Percentiles rank a stretch among this genome's conserved stretches.
phyloP scores from a whole-genome alignment of 2,797 vertebrate species.

The Heliangelus exortis region DNA sequence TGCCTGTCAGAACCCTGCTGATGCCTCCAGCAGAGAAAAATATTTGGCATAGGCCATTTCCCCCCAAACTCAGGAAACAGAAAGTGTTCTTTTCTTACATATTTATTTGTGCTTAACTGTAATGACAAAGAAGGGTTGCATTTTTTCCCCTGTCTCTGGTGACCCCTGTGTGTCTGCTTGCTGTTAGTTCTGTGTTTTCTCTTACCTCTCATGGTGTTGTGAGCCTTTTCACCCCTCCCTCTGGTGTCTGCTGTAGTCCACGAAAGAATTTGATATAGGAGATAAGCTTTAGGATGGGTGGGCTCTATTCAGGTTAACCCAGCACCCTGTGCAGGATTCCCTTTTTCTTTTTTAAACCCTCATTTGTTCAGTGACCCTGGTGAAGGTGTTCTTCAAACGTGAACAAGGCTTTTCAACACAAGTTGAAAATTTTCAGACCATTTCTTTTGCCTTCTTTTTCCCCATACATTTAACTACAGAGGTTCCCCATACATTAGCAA shows the following conservation, averaged over 20 bases:
- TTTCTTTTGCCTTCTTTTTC: neutral
- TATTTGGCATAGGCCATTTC: constrained; percentile 39
- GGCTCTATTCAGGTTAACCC: neutral
- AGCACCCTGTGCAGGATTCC: neutral
- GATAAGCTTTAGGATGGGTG: neutral
- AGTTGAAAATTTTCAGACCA: neutral
- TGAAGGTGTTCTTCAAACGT: neutral
- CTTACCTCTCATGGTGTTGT: neutral
- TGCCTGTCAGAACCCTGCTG: constrained; percentile 60
- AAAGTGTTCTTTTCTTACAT: neutral
- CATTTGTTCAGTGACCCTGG: neutral
- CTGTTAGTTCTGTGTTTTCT: neutral
- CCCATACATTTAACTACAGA: neutral
- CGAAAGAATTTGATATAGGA: accelerated
- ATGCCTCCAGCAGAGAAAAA: constrained; percentile 64
- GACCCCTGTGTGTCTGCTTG: neutral
- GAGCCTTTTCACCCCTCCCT: neutral
- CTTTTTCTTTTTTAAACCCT: neutral
- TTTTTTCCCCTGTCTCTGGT: neutral
- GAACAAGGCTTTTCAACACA: neutral
- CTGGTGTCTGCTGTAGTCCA: neutral
- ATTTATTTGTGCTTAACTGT: constrained; percentile 42
- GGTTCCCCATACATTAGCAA: no score
- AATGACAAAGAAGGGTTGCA: neutral
- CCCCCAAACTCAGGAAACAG: constrained; percentile 21